Base-by-base conservation (phyloP, 23 tunicate species). In the Ciona savignyi region DNA sequence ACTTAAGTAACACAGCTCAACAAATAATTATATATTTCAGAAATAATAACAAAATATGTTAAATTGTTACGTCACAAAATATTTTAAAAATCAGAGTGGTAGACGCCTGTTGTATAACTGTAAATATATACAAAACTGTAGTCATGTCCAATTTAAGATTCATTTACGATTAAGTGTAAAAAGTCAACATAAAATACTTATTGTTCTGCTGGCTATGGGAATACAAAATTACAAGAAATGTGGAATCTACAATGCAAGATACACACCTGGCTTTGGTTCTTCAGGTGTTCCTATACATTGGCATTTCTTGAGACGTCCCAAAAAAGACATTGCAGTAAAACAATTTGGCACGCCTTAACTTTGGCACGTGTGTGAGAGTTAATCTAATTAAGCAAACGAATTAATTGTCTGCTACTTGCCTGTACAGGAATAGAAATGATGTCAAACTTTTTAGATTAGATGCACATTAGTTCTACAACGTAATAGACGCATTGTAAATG, bases 281-380 rank as follows among this genome's bases (percentile, higher is more conserved):
- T 69, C 73, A 0, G 73, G 15, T 6, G 48, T 51, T 32, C 73
- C 73, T 35, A 69, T 30, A 32, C 73, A 69, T 69, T 69, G 73
- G 22, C 32, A 35, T 35, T 69, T 69, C 33, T 69, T 69, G 19
- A 69, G 73, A 23, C 33, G 32, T 6, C 73, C 33, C 29, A 69
- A 69, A n/a, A 69, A 69, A 49, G 73, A 69, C 73, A 69, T 69
- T 42, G 9, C 56, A 42, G 56, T 15, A 42, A 42, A 42, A 9
- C 9, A 42, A 42, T 6, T 15, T 42, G 15, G 11, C 11, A 9
- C 15, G 15, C 56, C 15, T 9, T 15, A 42, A 15, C 9, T 6
- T 42, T 42, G 15, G 56, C 56, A 42, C 56, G 9, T 42, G 56
- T 42, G 56, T 42, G 56, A 42, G 9, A 42, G 15, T 15, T 42